A percentile compares a stretch with the other conserved stretches of the same genome.
These are phyloP conservation scores for Iphiclides podalirius DNA, from an alignment of 2,888 invertebrate species.

Conservation along the genomic window DNA sequence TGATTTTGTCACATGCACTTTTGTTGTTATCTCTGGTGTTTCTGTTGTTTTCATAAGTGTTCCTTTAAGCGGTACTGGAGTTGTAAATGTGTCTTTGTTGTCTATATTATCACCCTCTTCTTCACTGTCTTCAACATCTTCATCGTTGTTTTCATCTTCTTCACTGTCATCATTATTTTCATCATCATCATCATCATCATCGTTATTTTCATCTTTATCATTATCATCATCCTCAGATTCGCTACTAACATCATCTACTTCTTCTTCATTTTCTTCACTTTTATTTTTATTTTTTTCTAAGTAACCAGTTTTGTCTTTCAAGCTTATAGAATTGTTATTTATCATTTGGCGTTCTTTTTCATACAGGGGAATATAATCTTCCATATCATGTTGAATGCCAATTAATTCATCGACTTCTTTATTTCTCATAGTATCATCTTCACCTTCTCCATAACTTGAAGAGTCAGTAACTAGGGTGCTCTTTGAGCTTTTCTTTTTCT, in stretches of 20 bases:
- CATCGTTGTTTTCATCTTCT: slow-evolving; percentile 32
- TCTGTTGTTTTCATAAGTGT: slow-evolving; percentile 57
- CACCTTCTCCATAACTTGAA: slow-evolving; percentile 59
- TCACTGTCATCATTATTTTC: slow-evolving; percentile 35
- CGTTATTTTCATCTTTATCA: slow-evolving; percentile 34
- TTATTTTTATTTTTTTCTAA: slow-evolving; percentile 29
- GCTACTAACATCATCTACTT: slow-evolving; percentile 32
- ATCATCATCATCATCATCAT: slow-evolving; percentile 35
- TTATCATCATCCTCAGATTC: slow-evolving; percentile 34
- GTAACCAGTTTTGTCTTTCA: slow-evolving; percentile 30
- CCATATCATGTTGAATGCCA: slow-evolving; percentile 56
- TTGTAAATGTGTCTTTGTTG: slow-evolving; percentile 34
- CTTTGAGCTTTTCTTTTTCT: slow-evolving; percentile 62
- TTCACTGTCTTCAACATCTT: slow-evolving; percentile 33
- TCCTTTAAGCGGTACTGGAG: slow-evolving; percentile 56
- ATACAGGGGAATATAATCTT: slow-evolving; percentile 61
- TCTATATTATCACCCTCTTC: slow-evolving; percentile 23
- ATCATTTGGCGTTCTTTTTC: too few species aligned
- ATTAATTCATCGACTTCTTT: slow-evolving; percentile 66
- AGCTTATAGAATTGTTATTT: too few species aligned
- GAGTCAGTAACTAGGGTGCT: slow-evolving; percentile 71
- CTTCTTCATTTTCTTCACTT: slow-evolving; percentile 27
- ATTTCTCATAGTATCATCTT: slow-evolving; percentile 52
- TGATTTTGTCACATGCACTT: slow-evolving; percentile 38
- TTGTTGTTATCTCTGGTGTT: slow-evolving; percentile 47